phyloP scores from a whole-genome alignment of 1,140 invertebrate species.

The Akabosia matsudoensis region DNA sequence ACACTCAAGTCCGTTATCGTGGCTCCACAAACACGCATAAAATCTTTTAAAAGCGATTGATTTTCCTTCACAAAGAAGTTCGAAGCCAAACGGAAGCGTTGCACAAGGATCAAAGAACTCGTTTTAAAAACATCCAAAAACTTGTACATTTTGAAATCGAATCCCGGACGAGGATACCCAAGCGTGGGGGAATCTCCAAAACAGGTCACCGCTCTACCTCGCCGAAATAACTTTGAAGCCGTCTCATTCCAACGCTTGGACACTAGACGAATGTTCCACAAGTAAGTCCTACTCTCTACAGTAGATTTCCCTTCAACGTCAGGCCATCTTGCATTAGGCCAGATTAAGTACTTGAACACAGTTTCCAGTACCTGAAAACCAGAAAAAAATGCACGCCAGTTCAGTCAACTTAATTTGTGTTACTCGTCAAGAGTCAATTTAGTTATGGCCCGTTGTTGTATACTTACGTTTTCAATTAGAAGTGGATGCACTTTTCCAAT shows the following conservation, averaged over 20 bases:
- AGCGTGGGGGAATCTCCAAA: background rate
- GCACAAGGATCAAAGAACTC: background rate
- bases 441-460: background rate
- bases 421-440: background rate
- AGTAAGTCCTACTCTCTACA: background rate
- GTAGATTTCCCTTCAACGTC: background rate
- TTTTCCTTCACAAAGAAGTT: slow-evolving; percentile 6
- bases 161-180: background rate
- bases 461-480: slow-evolving; percentile 4
- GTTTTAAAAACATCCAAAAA: background rate
- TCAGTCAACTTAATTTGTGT: background rate
- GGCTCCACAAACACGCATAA: background rate
- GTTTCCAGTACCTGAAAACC: slow-evolving; percentile 1
- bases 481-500: background rate
- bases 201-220: background rate
- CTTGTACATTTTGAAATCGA: background rate
- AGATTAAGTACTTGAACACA: background rate
- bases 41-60: slow-evolving; percentile 12
- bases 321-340: background rate
- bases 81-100: background rate
- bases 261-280: background rate
- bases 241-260: background rate
- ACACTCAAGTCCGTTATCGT: background rate
- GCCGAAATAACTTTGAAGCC: slow-evolving; percentile 8
- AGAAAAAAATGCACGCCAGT: background rate